Base-by-base conservation (phyloP, 2,113 vertebrate genomes). In the Heptranchias perlo region DNA sequence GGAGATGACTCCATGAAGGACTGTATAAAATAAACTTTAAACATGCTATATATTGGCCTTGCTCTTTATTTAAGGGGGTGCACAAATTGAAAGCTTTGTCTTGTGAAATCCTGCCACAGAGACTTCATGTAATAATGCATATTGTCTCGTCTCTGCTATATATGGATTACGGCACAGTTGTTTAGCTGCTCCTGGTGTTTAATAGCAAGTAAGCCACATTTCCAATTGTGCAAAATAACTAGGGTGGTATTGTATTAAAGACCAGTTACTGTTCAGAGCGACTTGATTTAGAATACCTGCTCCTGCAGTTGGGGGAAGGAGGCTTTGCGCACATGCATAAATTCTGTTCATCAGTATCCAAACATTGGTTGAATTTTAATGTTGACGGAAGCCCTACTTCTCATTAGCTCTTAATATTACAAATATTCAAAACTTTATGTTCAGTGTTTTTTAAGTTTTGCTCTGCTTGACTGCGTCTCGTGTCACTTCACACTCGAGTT, bases 21-120 rank as follows among this genome's bases (percentile, higher is more conserved):
- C 35, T n/a, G 58, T 64, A 39, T 64, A 62, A 93, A 93, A 93
- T 93, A 93, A 93, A 93, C 58, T 23, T 93, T 93, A 62, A 93
- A 93, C 58, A 39, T 21, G 58, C 58, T 62, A n/a, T 64, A 21
- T 93, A 44, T 39, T 93, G 62, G 54, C 21, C 58, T 39, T 91
- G 28, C 28, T 62, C 61, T 8, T 39, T 61, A 82, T 64, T 62
- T 62, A 62, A 93, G 89, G 35, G 76, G 18, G 21, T 92, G 86
- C 16, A 62, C 35, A 62, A 82, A 93, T 93, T 62, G 31, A 61
- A 93, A 93, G 61, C 58, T 39, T 10, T 93, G 14, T 10, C n/a
- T 78, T 78, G 35, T 64, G 58, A 93, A 64, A 6, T 62, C 54
- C 39, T 93, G 89, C 58, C 89, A 93, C 7, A 10, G 87, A 21